phyloP scores from a whole-genome alignment of 2,113 vertebrate species.

The Mugil cephalus region DNA sequence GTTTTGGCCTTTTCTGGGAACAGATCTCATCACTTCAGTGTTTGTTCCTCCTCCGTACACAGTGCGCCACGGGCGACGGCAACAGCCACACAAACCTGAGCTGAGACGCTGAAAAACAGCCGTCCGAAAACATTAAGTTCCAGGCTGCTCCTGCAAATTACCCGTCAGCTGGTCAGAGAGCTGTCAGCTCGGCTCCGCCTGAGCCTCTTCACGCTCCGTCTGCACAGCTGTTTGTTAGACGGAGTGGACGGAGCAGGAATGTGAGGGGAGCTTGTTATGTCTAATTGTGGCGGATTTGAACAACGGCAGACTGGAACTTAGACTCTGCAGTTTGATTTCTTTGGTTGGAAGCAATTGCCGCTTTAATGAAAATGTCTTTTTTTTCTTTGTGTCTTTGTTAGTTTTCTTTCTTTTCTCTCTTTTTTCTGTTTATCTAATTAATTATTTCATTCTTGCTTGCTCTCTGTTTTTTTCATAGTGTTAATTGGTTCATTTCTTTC shows the following conservation, averaged over 20 bases:
- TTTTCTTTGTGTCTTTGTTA: too few relatives aligned
- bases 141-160: constrained; percentile 1
- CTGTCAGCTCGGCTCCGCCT: constrained; percentile 36
- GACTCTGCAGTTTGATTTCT: constrained; percentile 11
- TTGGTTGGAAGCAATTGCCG: not conserved
- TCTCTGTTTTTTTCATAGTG: not conserved
- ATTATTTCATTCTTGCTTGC: too few relatives aligned
- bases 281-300: constrained; percentile 48
- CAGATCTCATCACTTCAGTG: constrained; percentile 4
- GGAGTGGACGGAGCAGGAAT: constrained; percentile 23
- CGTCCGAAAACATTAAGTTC: not conserved
- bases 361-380: too few relatives aligned
- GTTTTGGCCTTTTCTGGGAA: constrained; percentile 9
- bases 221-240: constrained; percentile 34
- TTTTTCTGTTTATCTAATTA: not conserved
- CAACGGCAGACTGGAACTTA: constrained; percentile 51
- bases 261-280: constrained; percentile 55
- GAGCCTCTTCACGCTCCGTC: constrained; percentile 23
- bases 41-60: not conserved
- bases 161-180: constrained; percentile 8
- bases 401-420: not conserved
- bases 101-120: not conserved
- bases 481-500: not conserved
- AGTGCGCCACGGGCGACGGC: not conserved
- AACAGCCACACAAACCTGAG: constrained; percentile 12